These are phyloP conservation scores for Ectemnius lituratus DNA, from an alignment of 2,888 invertebrate species.

Conservation along the genomic window DNA sequence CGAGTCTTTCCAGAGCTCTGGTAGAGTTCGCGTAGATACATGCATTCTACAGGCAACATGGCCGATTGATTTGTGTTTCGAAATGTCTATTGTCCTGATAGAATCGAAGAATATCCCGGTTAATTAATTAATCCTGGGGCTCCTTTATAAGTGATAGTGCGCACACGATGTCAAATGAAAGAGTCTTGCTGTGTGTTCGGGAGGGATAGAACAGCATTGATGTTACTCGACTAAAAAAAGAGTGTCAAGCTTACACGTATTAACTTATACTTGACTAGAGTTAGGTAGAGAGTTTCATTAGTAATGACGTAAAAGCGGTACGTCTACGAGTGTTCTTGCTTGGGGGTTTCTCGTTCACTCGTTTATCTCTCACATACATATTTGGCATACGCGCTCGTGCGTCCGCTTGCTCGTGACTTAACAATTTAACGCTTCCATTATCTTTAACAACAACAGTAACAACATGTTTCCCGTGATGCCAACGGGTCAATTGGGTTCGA, in stretches of 20 bases:
- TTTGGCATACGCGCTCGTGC: conserved; percentile 22
- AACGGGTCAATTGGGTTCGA: conserved; percentile 35
- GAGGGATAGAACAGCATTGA: conserved; percentile 35
- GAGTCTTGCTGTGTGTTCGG: conserved; percentile 23
- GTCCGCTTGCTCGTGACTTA: conserved; percentile 56
- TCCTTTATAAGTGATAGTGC: conserved; percentile 27
- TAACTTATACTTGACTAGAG: conserved; percentile 35
- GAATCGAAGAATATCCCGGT: neutral
- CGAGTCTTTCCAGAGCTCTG: too few relatives aligned
- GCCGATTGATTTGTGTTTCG: neutral
- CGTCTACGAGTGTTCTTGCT: conserved; percentile 9
- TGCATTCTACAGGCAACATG: too few relatives aligned
- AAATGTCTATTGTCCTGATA: conserved; percentile 12
- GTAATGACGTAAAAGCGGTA: conserved; percentile 19
- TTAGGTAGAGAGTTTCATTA: conserved; percentile 36
- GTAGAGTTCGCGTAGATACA: too few relatives aligned
- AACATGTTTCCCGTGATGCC: conserved; percentile 66
- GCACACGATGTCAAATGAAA: conserved; percentile 42
- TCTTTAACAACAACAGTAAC: conserved; percentile 74
- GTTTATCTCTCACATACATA: conserved; percentile 23
- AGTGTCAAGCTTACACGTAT: conserved; percentile 19
- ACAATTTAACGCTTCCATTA: conserved; percentile 69
- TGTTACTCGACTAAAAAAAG: conserved; percentile 27
- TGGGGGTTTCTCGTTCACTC: conserved; percentile 8
- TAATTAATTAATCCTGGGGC: conserved; percentile 3